A percentile compares a stretch with the other conserved stretches of the same genome.
Evolutionary conservation across 2,113 vertebrate species (phyloP).

Genomic region (Grammomys surdaster): DNA sequence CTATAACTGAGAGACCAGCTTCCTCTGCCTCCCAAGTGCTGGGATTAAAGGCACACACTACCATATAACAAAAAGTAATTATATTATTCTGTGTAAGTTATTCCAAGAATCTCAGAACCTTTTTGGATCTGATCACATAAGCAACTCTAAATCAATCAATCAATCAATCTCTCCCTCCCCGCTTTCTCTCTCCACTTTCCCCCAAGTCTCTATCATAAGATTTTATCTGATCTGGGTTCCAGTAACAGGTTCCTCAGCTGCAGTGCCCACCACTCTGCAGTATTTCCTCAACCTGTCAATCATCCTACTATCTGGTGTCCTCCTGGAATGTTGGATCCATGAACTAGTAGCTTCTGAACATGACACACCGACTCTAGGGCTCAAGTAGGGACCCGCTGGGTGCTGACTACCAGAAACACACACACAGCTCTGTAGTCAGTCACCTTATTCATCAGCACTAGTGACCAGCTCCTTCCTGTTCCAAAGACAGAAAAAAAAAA

Average conservation of each 20-base stretch:
- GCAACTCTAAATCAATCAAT: neutral
- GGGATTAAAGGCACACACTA: neutral
- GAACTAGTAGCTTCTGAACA: neutral
- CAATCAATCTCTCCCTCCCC: no score
- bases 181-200: neutral
- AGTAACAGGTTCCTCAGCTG: neutral
- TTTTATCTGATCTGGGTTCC: neutral
- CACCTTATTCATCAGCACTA: neutral
- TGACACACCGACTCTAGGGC: neutral
- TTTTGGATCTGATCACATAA: slow-evolving; percentile 27
- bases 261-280: accelerated
- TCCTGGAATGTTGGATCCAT: neutral
- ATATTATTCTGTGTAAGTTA: neutral
- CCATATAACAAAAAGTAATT: slow-evolving; percentile 8
- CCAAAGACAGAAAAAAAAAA: neutral
- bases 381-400: neutral
- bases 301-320: no score
- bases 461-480: neutral
- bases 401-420: neutral
- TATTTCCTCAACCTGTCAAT: neutral
- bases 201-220: neutral
- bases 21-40: neutral
- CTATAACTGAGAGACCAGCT: neutral
- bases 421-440: neutral
- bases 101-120: neutral